A percentile compares a stretch with the other conserved stretches of the same genome.
phyloP scores from a whole-genome alignment of 2,113 vertebrate genomes.

The Rhinoptilus africanus region DNA sequence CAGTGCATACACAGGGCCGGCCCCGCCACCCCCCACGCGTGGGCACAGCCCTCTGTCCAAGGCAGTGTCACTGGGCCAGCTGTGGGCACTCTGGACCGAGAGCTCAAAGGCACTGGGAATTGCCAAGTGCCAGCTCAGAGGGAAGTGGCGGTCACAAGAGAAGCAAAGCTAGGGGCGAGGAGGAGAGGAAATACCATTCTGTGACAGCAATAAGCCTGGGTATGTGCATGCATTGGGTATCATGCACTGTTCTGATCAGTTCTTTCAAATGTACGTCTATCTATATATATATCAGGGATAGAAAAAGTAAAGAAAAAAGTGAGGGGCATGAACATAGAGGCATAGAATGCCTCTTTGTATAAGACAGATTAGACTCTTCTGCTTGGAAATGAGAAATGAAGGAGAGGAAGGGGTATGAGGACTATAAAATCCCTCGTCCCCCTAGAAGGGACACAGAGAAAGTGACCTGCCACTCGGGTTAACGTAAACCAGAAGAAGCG shows the following conservation, averaged over 20 bases:
- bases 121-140: neutral
- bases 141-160: neutral
- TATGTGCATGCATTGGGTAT: neutral
- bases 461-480: neutral
- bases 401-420: neutral
- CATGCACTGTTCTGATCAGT: neutral
- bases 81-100: neutral
- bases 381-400: neutral
- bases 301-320: neutral
- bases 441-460: neutral
- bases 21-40: rapidly evolving
- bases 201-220: neutral
- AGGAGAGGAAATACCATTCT: neutral
- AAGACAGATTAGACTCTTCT: neutral
- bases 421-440: neutral
- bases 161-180: neutral
- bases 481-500: neutral
- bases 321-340: neutral
- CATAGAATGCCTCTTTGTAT: neutral
- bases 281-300: too few relatives aligned
- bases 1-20: rapidly evolving
- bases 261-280: neutral
- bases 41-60: neutral
- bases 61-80: neutral
- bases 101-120: neutral